Base-by-base conservation (phyloP, 2,113 vertebrate genomes). In the Empidonax alnorum region DNA sequence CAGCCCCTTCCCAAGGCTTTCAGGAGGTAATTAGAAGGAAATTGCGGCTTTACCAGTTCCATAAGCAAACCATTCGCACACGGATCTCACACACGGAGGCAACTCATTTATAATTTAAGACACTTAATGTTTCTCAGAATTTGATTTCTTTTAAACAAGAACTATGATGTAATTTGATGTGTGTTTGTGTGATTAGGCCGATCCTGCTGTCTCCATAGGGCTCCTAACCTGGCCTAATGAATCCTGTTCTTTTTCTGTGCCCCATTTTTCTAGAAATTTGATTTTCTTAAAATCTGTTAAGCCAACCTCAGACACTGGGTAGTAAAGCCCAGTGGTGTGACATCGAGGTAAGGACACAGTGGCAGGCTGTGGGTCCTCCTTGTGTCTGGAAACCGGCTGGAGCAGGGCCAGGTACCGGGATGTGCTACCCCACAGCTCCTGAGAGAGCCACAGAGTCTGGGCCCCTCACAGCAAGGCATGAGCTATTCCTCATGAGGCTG, bases 331-430 rank as follows among this genome's bases (percentile, higher is more conserved):
- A 3, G 35, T 5, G 7, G 18, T 9, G n/a, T 46, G 27, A 23
- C 24, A 0, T 2, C 0, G 7, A 13, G 42, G 52, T 2, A 5
- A 12, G 17, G 63, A 35, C 39, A 3, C 3, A 4, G 42, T 1
- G 2, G 28, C 31, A 8, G 50, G 68, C 61, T 28, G 5, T 1
- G 31, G 12, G 6, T 22, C 23, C 41, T 50, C 27, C 12, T 13
- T 3, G 18, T 3, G 1, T 5, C 56, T 14, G 21, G 28, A 12
- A 42, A 3, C 1, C 0, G 0, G 5, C 61, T 7, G 4, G 4
- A 33, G 37, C 8, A 23, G 20, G 31, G 19, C 41, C 2, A 3
- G 15, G 13, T 9, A 12, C 59, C 0, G 3, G 21, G 24, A 7
- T 3, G 37, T 0, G 18, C 59, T 28, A 47, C 19, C 50, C 56